Base-by-base conservation (phyloP, 2,888 invertebrate species). In the Zonitis immaculata region DNA sequence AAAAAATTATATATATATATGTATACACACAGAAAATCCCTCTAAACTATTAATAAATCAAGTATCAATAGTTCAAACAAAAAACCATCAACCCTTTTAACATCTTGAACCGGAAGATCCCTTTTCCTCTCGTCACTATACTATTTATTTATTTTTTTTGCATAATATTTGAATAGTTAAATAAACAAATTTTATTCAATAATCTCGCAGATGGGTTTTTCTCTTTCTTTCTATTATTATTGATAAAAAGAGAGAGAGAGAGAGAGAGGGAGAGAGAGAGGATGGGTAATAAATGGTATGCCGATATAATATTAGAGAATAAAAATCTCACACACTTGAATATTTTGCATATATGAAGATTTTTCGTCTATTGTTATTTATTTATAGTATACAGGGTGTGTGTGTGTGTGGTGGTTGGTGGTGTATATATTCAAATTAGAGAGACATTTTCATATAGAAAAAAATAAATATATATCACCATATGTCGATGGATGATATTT, bases 111-210 rank as follows among this genome's bases (percentile, higher is more conserved):
- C 32, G 14, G 32, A 32, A 8, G 32, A 32, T 30, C n/a, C 1
- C n/a, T n/a, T n/a, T 30, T 1, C 1, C n/a, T n/a, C n/a, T n/a
- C n/a, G n/a, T n/a, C n/a, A n/a, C n/a, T n/a, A n/a, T 51, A 48
- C 28, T 54, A 44, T 46, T 45, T 42, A 42, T 51, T 39, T 43
- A 35, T 28, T 48, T 42, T 14, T 43, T 47, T 25, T 27, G 28
- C 32, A 27, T 46, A 46, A 50, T 47, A 54, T 54, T 54, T 51
- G 54, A 54, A 54, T 54, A 48, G 54, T 51, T 39, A 54, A 54
- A 54, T 61, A 64, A 64, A 64, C 61, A 64, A 64, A 64, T 64
- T 63, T 62, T n/a, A n/a, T n/a, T n/a, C n/a, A n/a, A n/a, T 60
- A 47, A 57, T 49, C 60, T 59, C 14, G 8, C 32, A 61, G 61